Base-by-base conservation (phyloP, 2,888 invertebrate species). In the Venustoraphidia nigricollis region DNA sequence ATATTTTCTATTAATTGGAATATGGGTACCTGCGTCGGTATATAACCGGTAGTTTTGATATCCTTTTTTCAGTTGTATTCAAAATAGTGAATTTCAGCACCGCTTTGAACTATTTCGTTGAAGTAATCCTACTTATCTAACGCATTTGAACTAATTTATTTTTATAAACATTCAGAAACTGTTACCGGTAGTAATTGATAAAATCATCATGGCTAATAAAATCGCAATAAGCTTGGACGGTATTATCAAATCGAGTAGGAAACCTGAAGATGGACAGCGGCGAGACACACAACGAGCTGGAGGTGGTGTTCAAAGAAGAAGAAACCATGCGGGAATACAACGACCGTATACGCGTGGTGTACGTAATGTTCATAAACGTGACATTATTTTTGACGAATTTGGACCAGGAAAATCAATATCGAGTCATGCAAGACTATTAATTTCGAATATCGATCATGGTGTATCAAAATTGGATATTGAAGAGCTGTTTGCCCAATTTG, bases 181-280 rank as follows among this genome's bases (percentile, higher is more conserved):
- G 17, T 17, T 17, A 17, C 4, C 17, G 27, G 3, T 27, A 27
- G 27, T 27, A 27, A 27, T 3, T 27, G 27, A 27, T 27, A n/a
- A 2, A 55, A 64, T 60, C 58, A 82, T 74, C 68, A 91, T 92
- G 91, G 85, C 84, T 60, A 90, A 92, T 63, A 92, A 89, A 75
- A 89, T 96, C 68, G 95, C 96, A 69, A 88, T 95, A 89, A 93
- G 94, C 62, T 76, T n/a, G n/a, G n/a, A n/a, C n/a, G n/a, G n/a
- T n/a, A n/a, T n/a, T n/a, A n/a, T n/a, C n/a, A n/a, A n/a, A n/a
- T n/a, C n/a, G n/a, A n/a, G 76, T 58, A 88, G 83, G 69, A 73
- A 75, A 52, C 76, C 79, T 53, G 72, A 81, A 54, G 59, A 60
- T 57, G 66, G 59, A 53, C 65, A 58, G n/a, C n/a, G n/a, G n/a